A percentile compares a stretch with the other conserved stretches of the same genome.
Conservation (phyloP, 2,888 invertebrate species). For the Allygus modestus region DNA sequence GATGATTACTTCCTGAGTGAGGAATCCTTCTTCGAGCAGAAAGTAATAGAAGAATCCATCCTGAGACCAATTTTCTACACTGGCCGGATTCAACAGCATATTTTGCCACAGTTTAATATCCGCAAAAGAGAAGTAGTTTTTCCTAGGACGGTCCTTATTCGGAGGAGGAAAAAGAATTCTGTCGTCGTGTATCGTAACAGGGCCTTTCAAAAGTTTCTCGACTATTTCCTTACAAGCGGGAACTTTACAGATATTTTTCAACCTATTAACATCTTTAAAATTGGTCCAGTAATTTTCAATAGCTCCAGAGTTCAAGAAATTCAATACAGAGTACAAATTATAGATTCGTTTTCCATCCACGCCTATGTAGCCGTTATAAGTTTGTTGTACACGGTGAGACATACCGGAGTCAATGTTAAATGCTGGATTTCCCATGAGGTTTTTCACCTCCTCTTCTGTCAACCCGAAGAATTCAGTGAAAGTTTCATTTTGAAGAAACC, state of each 20-base stretch:
- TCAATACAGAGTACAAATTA: slow-evolving; percentile 33
- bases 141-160: slow-evolving; percentile 1
- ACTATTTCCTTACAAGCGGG: slow-evolving; percentile 3
- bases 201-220: slow-evolving; percentile 24
- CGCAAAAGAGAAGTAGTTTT: slow-evolving; percentile 19
- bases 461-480: slow-evolving; percentile 27
- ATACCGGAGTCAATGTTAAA: slow-evolving; percentile 9
- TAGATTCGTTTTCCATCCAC: slow-evolving; percentile 15
- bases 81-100: background rate
- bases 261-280: background rate
- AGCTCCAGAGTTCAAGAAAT: slow-evolving; percentile 21
- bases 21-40: slow-evolving; percentile 1
- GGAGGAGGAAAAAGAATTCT: slow-evolving; percentile 26
- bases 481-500: slow-evolving; percentile 42
- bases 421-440: slow-evolving; percentile 11
- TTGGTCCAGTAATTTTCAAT: slow-evolving; percentile 10
- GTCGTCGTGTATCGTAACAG: background rate
- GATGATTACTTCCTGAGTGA: background rate
- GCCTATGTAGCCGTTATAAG: slow-evolving; percentile 21
- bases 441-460: background rate
- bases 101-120: slow-evolving; percentile 32
- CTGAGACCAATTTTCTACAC: slow-evolving; percentile 4
- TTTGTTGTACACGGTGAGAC: background rate
- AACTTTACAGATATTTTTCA: slow-evolving; percentile 18
- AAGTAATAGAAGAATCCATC: slow-evolving; percentile 21